A percentile compares a stretch with the other conserved stretches of the same genome.
Conservation (phyloP, 2,888 invertebrate genomes). For the Glomeris marginata region DNA sequence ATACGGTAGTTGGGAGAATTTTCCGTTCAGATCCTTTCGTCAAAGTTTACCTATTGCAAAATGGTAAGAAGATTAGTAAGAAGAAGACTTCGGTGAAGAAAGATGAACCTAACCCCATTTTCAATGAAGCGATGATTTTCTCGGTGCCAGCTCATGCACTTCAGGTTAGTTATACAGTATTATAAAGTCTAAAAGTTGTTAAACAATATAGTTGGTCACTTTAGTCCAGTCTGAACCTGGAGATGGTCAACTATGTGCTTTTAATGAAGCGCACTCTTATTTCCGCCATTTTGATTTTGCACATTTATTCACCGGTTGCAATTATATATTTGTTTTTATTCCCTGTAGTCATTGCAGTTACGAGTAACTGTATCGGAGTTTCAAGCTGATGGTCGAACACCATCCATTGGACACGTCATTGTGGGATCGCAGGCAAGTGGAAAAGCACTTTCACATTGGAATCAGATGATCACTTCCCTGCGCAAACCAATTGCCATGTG, state of each 20-base stretch:
- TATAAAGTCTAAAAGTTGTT: too few species aligned
- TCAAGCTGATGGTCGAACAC: slow-evolving; percentile 39
- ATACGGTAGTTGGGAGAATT: background rate
- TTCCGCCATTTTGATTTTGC: too few species aligned
- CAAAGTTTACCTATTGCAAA: slow-evolving; percentile 63
- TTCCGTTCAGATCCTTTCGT: slow-evolving; percentile 48
- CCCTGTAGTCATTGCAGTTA: slow-evolving; percentile 46
- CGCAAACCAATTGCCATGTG: slow-evolving; percentile 72
- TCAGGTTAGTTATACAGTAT: slow-evolving; percentile 45
- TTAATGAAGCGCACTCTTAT: too few species aligned
- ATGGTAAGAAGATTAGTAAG: slow-evolving; percentile 64
- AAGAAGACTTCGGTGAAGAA: slow-evolving; percentile 62
- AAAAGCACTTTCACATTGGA: slow-evolving; percentile 60
- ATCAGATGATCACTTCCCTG: slow-evolving; percentile 63
- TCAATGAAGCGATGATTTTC: slow-evolving; percentile 73
- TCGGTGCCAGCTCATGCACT: slow-evolving; percentile 56
- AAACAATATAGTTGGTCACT: too few species aligned
- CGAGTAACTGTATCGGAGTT: slow-evolving; percentile 42
- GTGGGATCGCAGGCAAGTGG: slow-evolving; percentile 58
- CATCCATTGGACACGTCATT: slow-evolving; percentile 62
- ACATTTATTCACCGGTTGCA: too few species aligned
- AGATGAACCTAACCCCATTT: slow-evolving; percentile 57
- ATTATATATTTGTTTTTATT: slow-evolving; percentile 1
- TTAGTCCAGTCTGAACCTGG: too few species aligned
- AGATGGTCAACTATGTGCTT: too few species aligned